Conservation (phyloP, 2,888 invertebrate genomes). For the Hirudinaria manillensis region DNA sequence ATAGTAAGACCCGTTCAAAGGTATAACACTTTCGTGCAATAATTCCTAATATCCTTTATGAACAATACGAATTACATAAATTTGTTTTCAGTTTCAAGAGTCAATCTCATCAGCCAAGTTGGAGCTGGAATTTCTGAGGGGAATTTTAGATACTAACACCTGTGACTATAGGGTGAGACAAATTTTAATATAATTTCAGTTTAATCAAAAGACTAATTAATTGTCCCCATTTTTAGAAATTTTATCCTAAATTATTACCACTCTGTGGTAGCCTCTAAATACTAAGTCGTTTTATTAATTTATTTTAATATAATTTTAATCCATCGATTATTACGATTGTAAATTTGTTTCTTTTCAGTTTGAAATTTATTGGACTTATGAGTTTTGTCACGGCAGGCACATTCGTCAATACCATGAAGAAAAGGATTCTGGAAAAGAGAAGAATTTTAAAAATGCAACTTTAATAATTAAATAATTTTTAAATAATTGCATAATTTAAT, state of each 20-base stretch:
- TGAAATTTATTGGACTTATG: slow-evolving; percentile 82
- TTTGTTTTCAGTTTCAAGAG: slow-evolving; percentile 54
- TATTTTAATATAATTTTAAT: not conserved
- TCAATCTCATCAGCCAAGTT: slow-evolving; percentile 68
- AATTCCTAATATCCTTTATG: not conserved
- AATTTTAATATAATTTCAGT: no score
- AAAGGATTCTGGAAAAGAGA: slow-evolving; percentile 72
- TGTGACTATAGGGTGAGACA: slow-evolving; percentile 68
- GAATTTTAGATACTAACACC: slow-evolving; percentile 69
- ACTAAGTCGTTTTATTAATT: no score
- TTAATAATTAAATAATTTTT: no score
- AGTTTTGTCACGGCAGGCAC: slow-evolving; percentile 85
- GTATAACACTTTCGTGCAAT: not conserved
- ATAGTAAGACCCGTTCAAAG: slow-evolving; percentile 41
- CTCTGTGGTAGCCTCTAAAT: no score
- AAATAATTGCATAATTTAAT: no score
- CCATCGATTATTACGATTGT: not conserved
- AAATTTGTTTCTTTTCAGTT: slow-evolving; percentile 43
- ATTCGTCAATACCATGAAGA: slow-evolving; percentile 93
- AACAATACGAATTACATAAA: not conserved
- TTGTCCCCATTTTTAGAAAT: not conserved
- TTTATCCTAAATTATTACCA: not conserved
- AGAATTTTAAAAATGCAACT: no score
- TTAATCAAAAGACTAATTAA: not conserved
- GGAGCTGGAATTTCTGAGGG: slow-evolving; percentile 70